Evolutionary conservation across 2,113 vertebrate species (phyloP), one percentile per base, ranked within the genome.

Genomic region (Periophthalmus modestus): DNA sequence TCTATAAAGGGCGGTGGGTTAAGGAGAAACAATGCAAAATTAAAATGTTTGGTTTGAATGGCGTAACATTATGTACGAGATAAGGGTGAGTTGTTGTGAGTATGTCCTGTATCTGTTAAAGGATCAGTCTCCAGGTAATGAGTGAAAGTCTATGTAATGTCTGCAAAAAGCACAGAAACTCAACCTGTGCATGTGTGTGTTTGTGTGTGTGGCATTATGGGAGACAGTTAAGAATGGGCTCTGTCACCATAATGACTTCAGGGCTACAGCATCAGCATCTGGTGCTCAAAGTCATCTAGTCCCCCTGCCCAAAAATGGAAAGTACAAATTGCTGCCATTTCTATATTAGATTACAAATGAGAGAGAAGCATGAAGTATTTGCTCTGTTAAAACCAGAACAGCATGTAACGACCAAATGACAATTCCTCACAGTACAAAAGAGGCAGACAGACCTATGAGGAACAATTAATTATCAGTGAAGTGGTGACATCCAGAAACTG

Each of bases 231-330:
- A 90, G 79, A 83, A 88, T 90, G 54, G 80, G 65, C 87, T 88
- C 76, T 70, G 86, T 89, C 86, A 79, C 68, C 5, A 73, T 85
- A 88, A 88, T 65, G 79, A 86, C 88, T 90, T 81, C 78, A 61
- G 87, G 87, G 89, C 75, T 82, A 85, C 59, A 62, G 59, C 85
- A 88, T 90, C 87, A 89, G 85, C 89, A 91, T 91, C 91, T 90
- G 91, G 89, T 88, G 83, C 85, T 91, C 88, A 92, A 92, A 90
- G 86, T 90, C 89, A 87, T 84, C 79, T 84, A 85, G 81, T 82
- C 75, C 82, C 83, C 79, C 59, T 59, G 28, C 59, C 59, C 59
- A 34, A 50, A 62, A 80, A 85, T 85, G 86, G 82, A 89, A 73
- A 76, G 21, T 71, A 73, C 81, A 88, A 80, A 89, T 81, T 83